phyloP scores from a whole-genome alignment of 2,113 vertebrate species.

The Podocnemis expansa region DNA sequence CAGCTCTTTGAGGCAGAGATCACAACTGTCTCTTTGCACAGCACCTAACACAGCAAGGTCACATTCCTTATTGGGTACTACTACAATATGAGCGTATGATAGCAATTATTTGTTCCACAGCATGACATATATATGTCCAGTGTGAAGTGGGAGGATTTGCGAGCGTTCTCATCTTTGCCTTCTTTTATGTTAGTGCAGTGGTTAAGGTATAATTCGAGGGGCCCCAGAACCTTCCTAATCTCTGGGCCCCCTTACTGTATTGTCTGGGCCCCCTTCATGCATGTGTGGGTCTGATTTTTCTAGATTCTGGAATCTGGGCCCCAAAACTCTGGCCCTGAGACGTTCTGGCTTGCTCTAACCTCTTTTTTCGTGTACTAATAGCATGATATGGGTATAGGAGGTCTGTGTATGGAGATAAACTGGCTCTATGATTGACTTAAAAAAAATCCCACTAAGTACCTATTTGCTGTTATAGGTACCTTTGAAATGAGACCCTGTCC shows the following conservation, averaged over 20 bases:
- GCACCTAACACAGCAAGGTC: no score
- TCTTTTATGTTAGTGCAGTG: neutral
- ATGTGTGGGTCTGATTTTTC: no score
- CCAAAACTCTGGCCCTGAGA: no score
- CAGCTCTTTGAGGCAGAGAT: neutral
- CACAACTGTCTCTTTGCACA: neutral
- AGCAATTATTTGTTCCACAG: neutral
- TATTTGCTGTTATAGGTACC: neutral
- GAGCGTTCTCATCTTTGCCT: neutral
- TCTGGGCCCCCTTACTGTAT: no score
- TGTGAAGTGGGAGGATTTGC: neutral
- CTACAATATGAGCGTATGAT: neutral
- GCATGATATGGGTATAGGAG: neutral
- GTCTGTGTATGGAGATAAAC: accelerated
- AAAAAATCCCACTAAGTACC: neutral
- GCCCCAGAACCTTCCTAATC: no score
- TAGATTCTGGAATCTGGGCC: no score
- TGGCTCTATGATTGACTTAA: neutral
- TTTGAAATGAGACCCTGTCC: neutral
- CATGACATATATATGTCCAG: neutral
- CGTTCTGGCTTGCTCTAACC: no score
- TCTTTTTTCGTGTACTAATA: no score
- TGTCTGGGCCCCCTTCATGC: no score
- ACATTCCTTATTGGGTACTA: no score
- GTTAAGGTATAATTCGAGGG: no score